Evolutionary conservation across 2,888 invertebrate species (phyloP), one percentile per base, ranked within the genome.

Genomic region (Hololepta plana): DNA sequence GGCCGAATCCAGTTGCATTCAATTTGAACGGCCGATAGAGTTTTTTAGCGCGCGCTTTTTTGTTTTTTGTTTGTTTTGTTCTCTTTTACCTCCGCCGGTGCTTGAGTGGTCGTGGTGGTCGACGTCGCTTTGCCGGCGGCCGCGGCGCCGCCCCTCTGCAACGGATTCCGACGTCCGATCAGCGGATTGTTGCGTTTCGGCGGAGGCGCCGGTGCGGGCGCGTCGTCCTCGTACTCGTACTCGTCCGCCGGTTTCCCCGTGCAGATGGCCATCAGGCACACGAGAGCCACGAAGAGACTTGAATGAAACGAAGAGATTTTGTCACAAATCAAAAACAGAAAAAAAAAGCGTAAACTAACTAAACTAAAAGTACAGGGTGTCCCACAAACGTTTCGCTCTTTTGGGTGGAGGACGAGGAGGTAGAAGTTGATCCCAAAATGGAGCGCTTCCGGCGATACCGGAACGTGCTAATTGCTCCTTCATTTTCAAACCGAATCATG

Each of bases 141-240:
- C 22, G 47, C 41, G 12, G 44, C 44, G 2, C 45, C 37, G n/a
- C n/a, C n/a, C n/a, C n/a, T n/a, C n/a, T n/a, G n/a, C 23, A 55
- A 35, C 3, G 53, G 53, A 36, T 47, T 54, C 29, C 57, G 42
- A 35, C 55, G 45, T 20, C 45, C 46, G 11, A 51, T 37, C 25
- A 54, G 32, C 10, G 50, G 45, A 29, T 42, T 45, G 21, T 45
- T 34, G 15, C 41, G 39, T 9, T 45, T 38, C 23, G 46, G 42
- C 16, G 46, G 42, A 23, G 49, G 46, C 17, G 51, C 45, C 12
- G 49, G 45, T 28, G 42, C 45, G 23, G 42, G 48, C 13, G 47
- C 47, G 23, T 51, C 49, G 13, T 50, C 48, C 26, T 49, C 53
- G 10, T 49, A 46, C 26, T 48, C 47, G 31, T 55, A 51, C 20